Conservation (phyloP, 2,797 vertebrate genomes). For the Synanceia verrucosa region DNA sequence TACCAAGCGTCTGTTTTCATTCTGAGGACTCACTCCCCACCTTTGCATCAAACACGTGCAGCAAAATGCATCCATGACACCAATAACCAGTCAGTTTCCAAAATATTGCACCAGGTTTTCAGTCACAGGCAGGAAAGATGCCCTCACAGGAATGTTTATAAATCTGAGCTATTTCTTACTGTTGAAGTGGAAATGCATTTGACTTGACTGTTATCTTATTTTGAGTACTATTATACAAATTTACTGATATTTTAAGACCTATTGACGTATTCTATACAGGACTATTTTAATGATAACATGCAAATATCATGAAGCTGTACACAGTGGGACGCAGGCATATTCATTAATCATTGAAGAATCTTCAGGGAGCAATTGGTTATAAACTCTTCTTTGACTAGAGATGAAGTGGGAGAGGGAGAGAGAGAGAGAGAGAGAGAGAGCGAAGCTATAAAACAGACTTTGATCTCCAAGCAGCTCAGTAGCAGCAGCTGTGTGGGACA, state of each 20-base stretch:
- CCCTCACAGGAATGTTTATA: conserved; percentile 1
- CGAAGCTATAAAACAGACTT: conserved; percentile 65
- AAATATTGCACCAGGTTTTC: conserved; percentile 16
- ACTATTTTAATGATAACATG: background rate
- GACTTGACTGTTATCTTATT: background rate
- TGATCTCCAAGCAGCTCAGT: conserved; percentile 61
- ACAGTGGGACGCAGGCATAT: background rate
- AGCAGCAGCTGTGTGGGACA: conserved; percentile 54
- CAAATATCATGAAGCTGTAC: background rate
- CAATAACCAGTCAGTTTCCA: background rate
- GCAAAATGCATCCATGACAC: conserved; percentile 10
- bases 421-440: conserved; percentile 1
- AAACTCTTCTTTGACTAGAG: conserved; percentile 2
- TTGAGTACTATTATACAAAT: background rate
- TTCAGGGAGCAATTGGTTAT: background rate
- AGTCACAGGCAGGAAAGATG: background rate
- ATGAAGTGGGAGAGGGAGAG: conserved; percentile 8
- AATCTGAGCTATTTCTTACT: conserved; percentile 22
- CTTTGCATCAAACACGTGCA: conserved; percentile 43
- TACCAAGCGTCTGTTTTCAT: conserved; percentile 53
- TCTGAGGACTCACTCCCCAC: conserved; percentile 18
- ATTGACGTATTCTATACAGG: background rate
- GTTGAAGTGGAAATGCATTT: background rate
- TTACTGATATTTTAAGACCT: background rate
- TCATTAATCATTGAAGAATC: background rate